Evolutionary conservation across 2,113 vertebrate genomes (phyloP), one percentile per base, ranked within the genome.

Genomic region (Aldabrachelys gigantea): DNA sequence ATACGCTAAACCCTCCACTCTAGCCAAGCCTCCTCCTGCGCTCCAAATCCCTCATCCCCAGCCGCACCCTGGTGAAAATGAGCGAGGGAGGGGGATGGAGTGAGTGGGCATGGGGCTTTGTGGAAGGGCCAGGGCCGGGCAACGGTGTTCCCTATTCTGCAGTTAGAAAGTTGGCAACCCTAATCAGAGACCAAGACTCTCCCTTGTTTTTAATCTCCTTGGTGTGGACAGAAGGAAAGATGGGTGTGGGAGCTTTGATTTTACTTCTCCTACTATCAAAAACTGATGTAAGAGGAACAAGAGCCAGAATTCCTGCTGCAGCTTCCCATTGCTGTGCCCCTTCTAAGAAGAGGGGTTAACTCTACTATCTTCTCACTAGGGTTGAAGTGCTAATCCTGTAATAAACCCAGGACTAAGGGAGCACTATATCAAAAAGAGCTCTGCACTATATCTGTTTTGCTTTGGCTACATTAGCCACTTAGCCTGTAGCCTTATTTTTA

Each of bases 401-500:
- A 35, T 88, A 80, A 54, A 50, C 27, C 44, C 9, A 2, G 1
- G 35, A 10, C 35, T 72, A 31, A 84, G 2, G 35, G 44, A 22
- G 62, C 82, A 41, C 53, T n/a, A 4, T 56, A 22, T 27, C 44
- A 38, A 69, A 38, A 19, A 80, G 75, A 76, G 11, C 75, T 44
- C 72, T 29, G 3, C 10, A 4, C 11, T 6, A 25, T 22, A 5
- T 44, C 8, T 47, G 78, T 24, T 31, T 88, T 62, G 19, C 52
- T 65, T 19, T 62, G 24, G 62, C 25, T 10, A 13, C 11, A 50
- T 22, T 22, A 38, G 53, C 75, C 21, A 5, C 21, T 72, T 19
- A 38, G 53, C 65, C 17, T 3, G 24, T 72, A 38, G 29, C 85
- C 4, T 0, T 0, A 4, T 21, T 4, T 0, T 1, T 6, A 6